Evolutionary conservation across 2,113 vertebrate genomes (phyloP).

Genomic region (Glaucomys volans): DNA sequence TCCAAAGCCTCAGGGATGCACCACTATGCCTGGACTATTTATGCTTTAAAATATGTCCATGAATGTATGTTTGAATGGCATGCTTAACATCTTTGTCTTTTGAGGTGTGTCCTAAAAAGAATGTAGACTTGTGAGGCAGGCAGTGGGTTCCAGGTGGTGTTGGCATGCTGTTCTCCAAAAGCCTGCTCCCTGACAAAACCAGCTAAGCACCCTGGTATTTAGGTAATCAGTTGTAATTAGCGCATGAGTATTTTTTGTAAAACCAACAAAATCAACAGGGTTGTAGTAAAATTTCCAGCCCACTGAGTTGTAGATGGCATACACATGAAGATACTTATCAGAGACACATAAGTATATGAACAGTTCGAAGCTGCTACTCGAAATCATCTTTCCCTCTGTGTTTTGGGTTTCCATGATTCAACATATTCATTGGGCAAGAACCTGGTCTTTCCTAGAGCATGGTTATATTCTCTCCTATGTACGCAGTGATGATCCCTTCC

Average conservation of each 20-base stretch:
- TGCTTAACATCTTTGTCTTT: not conserved
- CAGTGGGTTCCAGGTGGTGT: not conserved
- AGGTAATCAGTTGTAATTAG: not conserved
- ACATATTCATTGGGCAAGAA: not conserved
- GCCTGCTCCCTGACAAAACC: not conserved
- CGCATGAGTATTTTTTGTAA: not conserved
- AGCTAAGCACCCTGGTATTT: not conserved
- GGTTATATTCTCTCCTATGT: not conserved
- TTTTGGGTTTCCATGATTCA: not conserved
- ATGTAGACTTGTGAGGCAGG: not conserved
- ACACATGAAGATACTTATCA: not conserved
- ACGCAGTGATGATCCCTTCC: not conserved
- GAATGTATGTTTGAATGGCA: not conserved
- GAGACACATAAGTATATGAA: not conserved
- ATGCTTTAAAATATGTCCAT: not conserved
- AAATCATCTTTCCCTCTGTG: not conserved
- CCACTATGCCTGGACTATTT: too few species aligned
- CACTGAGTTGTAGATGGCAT: not conserved
- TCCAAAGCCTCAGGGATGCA: not conserved
- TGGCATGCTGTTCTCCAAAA: not conserved
- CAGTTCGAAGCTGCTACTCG: not conserved
- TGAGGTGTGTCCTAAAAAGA: not conserved
- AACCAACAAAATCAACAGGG: slow-evolving; percentile 21
- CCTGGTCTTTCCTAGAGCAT: not conserved
- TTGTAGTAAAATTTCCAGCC: not conserved